Conservation (phyloP, 2,113 vertebrate genomes). For the Epinephelus moara region DNA sequence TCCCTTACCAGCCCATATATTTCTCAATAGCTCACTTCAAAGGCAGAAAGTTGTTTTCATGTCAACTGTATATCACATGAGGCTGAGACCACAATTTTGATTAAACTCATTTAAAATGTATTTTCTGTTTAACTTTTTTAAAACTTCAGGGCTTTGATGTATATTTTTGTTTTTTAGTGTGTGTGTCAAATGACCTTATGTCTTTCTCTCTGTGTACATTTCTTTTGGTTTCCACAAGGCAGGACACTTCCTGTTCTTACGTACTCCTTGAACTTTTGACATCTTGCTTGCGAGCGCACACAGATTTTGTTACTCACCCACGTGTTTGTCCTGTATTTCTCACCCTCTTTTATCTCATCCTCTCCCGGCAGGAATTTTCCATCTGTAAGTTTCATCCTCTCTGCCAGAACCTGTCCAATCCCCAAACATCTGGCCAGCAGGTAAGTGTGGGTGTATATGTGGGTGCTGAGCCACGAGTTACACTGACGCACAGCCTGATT, state of each 20-base stretch:
- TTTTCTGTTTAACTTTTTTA: background rate
- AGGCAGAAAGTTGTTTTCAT: background rate
- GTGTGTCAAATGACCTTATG: background rate
- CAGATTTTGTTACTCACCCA: background rate
- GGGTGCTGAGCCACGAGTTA: background rate
- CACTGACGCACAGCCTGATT: too few species aligned
- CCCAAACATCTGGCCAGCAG: background rate
- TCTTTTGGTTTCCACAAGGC: background rate
- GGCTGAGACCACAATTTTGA: background rate
- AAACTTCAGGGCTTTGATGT: background rate
- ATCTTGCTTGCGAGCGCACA: background rate
- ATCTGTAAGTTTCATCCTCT: background rate
- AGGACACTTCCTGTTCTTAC: conserved; percentile 16
- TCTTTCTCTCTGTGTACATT: background rate
- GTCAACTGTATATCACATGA: background rate
- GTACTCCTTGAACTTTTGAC: background rate
- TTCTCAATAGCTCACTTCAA: background rate
- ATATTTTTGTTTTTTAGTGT: background rate
- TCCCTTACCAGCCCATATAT: background rate
- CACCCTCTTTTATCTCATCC: background rate
- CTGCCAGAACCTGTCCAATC: conserved; percentile 40
- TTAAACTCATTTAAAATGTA: background rate
- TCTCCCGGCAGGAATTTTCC: conserved; percentile 32
- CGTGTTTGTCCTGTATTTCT: background rate
- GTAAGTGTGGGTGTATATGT: conserved; percentile 14